These are phyloP conservation scores for Arizona elegans DNA, from an alignment of 2,113 vertebrate genomes.

Conservation along the genomic window DNA sequence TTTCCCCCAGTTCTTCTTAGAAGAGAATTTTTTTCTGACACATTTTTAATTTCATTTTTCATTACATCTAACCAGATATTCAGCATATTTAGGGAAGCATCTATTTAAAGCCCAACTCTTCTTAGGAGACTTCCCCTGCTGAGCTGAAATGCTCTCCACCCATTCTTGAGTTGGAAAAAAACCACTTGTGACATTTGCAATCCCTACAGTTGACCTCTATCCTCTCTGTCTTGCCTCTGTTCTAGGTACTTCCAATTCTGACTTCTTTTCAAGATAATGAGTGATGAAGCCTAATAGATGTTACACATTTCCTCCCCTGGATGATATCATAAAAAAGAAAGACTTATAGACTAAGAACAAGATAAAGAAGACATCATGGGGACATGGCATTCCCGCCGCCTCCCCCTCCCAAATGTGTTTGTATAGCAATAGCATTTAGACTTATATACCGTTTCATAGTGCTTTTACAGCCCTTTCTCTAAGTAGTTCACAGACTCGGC, in stretches of 20 bases:
- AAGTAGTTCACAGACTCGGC: neutral
- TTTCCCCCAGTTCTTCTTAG: neutral
- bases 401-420: neutral
- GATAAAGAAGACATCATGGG: neutral
- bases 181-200: neutral
- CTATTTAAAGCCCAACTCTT: neutral
- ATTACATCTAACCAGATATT: neutral
- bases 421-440: neutral
- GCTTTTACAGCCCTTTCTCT: neutral
- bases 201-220: neutral
- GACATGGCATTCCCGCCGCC: neutral
- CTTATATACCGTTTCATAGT: neutral
- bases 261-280: neutral
- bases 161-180: neutral
- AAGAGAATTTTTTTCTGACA: neutral
- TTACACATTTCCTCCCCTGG: neutral
- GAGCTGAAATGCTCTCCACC: neutral
- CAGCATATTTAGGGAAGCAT: neutral
- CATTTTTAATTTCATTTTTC: conserved; percentile 4
- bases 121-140: neutral
- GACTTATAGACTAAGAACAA: neutral
- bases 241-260: neutral
- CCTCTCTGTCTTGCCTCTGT: neutral
- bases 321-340: neutral
- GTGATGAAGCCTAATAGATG: neutral